phyloP scores from a whole-genome alignment of 2,113 vertebrate species.

The Pterophyllum scalare region DNA sequence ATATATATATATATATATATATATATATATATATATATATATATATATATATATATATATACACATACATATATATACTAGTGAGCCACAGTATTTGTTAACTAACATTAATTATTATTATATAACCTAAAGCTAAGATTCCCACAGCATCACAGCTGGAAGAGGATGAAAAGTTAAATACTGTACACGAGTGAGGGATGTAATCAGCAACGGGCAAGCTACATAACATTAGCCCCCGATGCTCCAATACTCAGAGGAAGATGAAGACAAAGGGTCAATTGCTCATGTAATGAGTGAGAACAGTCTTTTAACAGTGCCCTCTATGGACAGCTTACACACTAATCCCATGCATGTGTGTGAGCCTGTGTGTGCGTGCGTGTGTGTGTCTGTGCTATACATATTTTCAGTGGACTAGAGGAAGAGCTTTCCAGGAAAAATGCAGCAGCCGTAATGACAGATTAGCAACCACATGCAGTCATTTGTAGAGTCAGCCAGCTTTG shows the following conservation, averaged over 20 bases:
- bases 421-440: slow-evolving; percentile 56
- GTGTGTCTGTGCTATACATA: slow-evolving; percentile 1
- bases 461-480: slow-evolving; percentile 37
- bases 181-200: neutral
- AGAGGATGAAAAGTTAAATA: slow-evolving; percentile 31
- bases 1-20: too few relatives aligned
- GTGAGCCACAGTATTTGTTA: neutral
- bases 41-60: too few relatives aligned
- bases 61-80: too few relatives aligned
- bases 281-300: slow-evolving; percentile 61
- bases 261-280: slow-evolving; percentile 41
- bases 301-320: slow-evolving; percentile 53
- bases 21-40: too few relatives aligned
- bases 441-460: slow-evolving; percentile 62
- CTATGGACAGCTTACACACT: slow-evolving; percentile 55
- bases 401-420: slow-evolving; percentile 10
- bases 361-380: neutral
- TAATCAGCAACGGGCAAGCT: neutral
- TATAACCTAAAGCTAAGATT: neutral
- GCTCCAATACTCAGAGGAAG: slow-evolving; percentile 17
- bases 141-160: neutral
- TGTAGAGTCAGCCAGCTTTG: slow-evolving; percentile 49
- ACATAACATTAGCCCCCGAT: slow-evolving; percentile 27
- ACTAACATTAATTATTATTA: too few relatives aligned
- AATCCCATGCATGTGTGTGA: slow-evolving; percentile 54